Conservation (phyloP, 2,888 invertebrate genomes). For the Torymus texanus region DNA sequence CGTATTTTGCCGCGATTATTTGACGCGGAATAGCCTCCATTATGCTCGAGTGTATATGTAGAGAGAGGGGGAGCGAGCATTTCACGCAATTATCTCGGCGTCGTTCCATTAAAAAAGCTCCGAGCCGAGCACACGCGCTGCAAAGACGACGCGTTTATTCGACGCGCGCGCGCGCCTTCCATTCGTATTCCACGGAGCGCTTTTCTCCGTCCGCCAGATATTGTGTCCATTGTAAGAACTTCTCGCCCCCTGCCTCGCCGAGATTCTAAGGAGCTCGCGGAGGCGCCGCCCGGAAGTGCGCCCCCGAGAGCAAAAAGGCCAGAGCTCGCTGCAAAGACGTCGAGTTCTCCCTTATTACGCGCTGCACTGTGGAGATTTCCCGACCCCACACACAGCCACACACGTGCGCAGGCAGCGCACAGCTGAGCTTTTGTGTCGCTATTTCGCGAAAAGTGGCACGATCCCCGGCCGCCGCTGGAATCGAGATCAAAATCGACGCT, state of each 20-base stretch:
- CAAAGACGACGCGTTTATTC: conserved; percentile 6
- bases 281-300: conserved; percentile 1
- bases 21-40: conserved; percentile 23
- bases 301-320: neutral
- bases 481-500: conserved; percentile 22
- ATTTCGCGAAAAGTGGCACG: conserved; percentile 7
- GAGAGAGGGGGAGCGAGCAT: neutral
- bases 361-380: too few relatives aligned
- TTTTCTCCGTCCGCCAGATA: conserved; percentile 9
- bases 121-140: neutral
- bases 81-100: conserved; percentile 37
- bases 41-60: neutral
- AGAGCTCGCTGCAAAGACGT: neutral
- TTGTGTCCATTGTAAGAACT: conserved; percentile 45
- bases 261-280: conserved; percentile 11
- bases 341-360: neutral
- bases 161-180: conserved; percentile 3
- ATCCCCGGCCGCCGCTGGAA: neutral
- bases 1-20: neutral
- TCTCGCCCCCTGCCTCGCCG: neutral
- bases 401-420: neutral
- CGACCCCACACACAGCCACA: too few relatives aligned
- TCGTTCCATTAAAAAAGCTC: conserved; percentile 31
- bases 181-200: conserved; percentile 15
- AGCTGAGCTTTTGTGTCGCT: neutral